Conservation (phyloP, 2,797 vertebrate genomes). For the Gymnoscopelus microlampas region DNA sequence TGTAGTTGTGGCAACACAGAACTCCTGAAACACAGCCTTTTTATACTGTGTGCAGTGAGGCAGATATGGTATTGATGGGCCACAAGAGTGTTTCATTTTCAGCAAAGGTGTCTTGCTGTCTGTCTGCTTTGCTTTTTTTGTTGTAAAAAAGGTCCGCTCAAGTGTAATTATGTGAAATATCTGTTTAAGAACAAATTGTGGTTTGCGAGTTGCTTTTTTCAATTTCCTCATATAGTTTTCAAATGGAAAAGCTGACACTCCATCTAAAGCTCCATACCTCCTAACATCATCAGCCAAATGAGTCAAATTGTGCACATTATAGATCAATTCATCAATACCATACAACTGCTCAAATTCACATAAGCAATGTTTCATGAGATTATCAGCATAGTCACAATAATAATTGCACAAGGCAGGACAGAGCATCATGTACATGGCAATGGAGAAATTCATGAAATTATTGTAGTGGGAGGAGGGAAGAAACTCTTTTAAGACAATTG, state of each 20-base stretch:
- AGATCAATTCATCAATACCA: conserved; percentile 16
- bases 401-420: conserved; percentile 18
- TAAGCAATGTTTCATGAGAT: conserved; percentile 14
- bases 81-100: too few relatives aligned
- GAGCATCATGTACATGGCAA: conserved; percentile 32
- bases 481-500: conserved; percentile 11
- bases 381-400: conserved; percentile 25
- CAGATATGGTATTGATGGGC: too few relatives aligned
- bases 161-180: too few relatives aligned
- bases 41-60: too few relatives aligned
- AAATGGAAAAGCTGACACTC: conserved; percentile 24
- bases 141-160: too few relatives aligned
- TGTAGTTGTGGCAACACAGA: conserved; percentile 6
- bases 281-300: conserved; percentile 23
- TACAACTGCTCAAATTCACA: conserved; percentile 13
- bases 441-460: conserved; percentile 14
- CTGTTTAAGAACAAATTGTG: neutral
- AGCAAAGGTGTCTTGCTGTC: too few relatives aligned
- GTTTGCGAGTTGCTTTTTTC: conserved; percentile 10
- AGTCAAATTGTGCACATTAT: conserved; percentile 25
- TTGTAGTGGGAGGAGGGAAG: conserved; percentile 3
- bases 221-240: conserved; percentile 15
- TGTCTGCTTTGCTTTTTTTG: too few relatives aligned
- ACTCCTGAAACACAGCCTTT: conserved; percentile 21
- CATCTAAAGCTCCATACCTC: conserved; percentile 15